Percentiles rank a stretch among this genome's conserved stretches.
Conservation (phyloP, 1,140 invertebrate genomes). For the Semibalanus balanoides region DNA sequence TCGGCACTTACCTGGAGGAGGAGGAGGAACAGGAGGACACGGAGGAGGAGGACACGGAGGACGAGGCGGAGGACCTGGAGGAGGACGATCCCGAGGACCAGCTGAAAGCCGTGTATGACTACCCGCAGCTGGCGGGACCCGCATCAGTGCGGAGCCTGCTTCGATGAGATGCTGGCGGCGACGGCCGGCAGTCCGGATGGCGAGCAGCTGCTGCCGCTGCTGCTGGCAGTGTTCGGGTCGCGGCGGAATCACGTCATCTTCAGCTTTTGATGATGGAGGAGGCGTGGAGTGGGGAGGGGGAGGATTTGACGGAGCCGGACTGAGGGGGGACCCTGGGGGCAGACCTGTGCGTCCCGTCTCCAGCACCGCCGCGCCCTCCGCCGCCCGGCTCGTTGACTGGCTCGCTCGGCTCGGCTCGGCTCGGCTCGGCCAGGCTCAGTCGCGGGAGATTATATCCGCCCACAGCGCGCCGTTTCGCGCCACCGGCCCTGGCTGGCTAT, state of each 20-base stretch:
- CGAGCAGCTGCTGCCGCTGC: background rate
- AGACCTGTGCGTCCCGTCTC: too few species aligned
- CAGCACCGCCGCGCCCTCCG: too few species aligned
- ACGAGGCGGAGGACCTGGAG: background rate
- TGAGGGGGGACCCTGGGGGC: background rate
- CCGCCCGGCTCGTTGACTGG: background rate
- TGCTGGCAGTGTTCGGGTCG: background rate
- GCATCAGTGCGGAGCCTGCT: background rate
- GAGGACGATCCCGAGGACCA: background rate
- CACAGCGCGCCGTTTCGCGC: too few species aligned
- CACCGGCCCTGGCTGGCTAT: too few species aligned
- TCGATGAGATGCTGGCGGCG: background rate
- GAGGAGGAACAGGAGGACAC: background rate
- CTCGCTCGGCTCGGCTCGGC: background rate
- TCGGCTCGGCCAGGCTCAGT: too few species aligned
- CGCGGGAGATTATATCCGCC: too few species aligned
- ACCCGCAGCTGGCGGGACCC: background rate
- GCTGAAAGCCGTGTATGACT: background rate
- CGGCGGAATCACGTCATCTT: background rate
- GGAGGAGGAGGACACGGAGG: background rate
- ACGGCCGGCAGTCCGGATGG: background rate
- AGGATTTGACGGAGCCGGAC: background rate
- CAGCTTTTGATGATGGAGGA: background rate
- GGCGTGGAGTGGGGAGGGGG: background rate
- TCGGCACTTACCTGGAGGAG: background rate